These are phyloP conservation scores for Scortum barcoo DNA, from an alignment of 2,113 vertebrate species.

Conservation along the genomic window DNA sequence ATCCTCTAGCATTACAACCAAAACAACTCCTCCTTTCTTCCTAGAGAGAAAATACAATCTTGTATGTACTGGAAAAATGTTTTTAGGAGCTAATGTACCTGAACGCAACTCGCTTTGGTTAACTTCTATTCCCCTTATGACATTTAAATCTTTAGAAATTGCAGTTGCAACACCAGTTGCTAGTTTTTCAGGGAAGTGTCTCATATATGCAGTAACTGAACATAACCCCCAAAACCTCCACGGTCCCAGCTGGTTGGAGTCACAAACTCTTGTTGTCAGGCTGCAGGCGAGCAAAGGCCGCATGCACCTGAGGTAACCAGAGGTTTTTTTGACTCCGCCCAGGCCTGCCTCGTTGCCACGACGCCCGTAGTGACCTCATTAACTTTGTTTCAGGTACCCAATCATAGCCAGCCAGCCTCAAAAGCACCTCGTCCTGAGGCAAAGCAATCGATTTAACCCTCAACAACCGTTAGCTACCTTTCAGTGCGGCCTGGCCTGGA, in stretches of 20 bases:
- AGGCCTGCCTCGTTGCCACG: slow-evolving; percentile 62
- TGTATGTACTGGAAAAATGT: slow-evolving; percentile 2
- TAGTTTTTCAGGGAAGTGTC: slow-evolving; percentile 81
- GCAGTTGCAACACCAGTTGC: slow-evolving; percentile 71
- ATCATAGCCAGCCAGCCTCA: slow-evolving; percentile 81
- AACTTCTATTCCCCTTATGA: slow-evolving; percentile 15
- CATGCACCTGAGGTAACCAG: slow-evolving; percentile 22
- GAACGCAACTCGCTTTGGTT: slow-evolving; percentile 6
- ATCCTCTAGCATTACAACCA: slow-evolving; percentile 58
- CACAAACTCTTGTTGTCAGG: slow-evolving; percentile 29
- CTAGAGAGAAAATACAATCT: slow-evolving; percentile 23
- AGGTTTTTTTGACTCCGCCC: slow-evolving; percentile 31
- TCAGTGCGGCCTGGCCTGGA: slow-evolving; percentile 55
- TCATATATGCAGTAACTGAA: slow-evolving; percentile 81
- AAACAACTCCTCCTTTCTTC: slow-evolving; percentile 39
- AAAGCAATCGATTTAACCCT: slow-evolving; percentile 72
- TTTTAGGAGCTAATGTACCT: slow-evolving; percentile 14
- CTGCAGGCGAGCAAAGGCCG: slow-evolving; percentile 10
- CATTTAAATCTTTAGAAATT: slow-evolving; percentile 34
- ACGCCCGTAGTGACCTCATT: slow-evolving; percentile 80
- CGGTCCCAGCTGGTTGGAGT: slow-evolving; percentile 35
- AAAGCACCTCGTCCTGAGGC: slow-evolving; percentile 67
- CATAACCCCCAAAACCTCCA: slow-evolving; percentile 69
- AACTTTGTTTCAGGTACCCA: slow-evolving; percentile 82
- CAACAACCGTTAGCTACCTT: slow-evolving; percentile 84